phyloP scores from a whole-genome alignment of 2,113 vertebrate genomes.

The Pan paniscus region DNA sequence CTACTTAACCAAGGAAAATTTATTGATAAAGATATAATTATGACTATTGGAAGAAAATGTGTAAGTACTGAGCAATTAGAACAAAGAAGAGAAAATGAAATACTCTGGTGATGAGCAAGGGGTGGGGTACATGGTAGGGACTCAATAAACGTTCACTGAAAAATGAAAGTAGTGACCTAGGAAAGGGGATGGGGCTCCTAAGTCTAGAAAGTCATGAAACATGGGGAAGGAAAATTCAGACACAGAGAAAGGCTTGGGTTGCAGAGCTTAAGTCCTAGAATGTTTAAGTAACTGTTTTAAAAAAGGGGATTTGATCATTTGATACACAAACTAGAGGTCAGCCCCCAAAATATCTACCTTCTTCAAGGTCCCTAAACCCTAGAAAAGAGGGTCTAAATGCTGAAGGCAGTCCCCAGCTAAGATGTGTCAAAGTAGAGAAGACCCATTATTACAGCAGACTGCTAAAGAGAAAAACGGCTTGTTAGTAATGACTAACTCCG shows the following conservation, averaged over 20 bases:
- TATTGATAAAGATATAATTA: background rate
- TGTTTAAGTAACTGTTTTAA: background rate
- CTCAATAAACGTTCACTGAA: background rate
- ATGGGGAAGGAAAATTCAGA: background rate
- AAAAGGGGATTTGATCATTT: background rate
- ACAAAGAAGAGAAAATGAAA: background rate
- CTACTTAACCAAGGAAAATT: background rate
- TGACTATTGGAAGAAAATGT: background rate
- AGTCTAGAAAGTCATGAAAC: background rate
- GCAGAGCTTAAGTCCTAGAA: background rate
- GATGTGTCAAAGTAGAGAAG: background rate
- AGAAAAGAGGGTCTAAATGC: background rate
- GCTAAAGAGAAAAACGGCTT: background rate
- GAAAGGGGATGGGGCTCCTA: background rate
- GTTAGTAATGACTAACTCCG: background rate
- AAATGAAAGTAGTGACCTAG: background rate
- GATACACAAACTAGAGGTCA: background rate
- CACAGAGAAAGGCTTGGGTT: background rate
- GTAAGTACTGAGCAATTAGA: background rate
- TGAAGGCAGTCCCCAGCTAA: background rate
- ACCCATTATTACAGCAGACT: background rate
- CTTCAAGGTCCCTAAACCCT: background rate
- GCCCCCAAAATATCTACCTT: background rate
- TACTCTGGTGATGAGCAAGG: background rate
- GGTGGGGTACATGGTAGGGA: background rate